phyloP scores from a whole-genome alignment of 2,797 vertebrate genomes.

The Cirrhinus mrigala region DNA sequence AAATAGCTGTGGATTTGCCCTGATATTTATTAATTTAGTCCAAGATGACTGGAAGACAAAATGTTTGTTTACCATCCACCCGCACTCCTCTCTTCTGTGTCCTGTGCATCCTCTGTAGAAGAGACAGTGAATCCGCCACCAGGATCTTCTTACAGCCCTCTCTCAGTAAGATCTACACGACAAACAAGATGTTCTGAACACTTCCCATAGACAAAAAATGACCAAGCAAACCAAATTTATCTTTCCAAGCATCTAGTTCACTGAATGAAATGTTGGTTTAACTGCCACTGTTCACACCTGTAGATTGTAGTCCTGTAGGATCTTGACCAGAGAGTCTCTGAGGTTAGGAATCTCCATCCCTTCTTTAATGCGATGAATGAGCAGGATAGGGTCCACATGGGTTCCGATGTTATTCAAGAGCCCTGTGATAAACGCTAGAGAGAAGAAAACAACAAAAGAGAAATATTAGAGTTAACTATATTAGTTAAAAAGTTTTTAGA shows the following conservation, averaged over 20 bases:
- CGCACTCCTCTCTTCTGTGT: constrained; percentile 93
- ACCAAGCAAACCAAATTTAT: neutral
- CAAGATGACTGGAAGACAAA: neutral
- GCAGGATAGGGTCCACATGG: constrained; percentile 95
- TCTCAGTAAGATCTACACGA: constrained; percentile 89
- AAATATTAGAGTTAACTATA: no score
- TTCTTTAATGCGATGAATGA: constrained; percentile 97
- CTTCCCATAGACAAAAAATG: neutral
- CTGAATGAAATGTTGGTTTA: neutral
- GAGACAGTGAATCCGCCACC: constrained; percentile 94
- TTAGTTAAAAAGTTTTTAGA: neutral
- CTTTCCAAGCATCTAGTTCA: neutral
- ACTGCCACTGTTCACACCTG: constrained; percentile 78
- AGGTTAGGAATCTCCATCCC: constrained; percentile 99
- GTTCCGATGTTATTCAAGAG: constrained; percentile 98
- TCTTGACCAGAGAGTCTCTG: constrained; percentile 97
- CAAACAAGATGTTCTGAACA: constrained; percentile 29
- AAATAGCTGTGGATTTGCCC: neutral
- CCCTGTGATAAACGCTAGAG: constrained; percentile 94
- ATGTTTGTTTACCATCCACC: constrained; percentile 84
- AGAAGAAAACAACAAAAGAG: constrained; percentile 14
- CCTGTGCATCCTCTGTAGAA: constrained; percentile 96
- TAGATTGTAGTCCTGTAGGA: constrained; percentile 98
- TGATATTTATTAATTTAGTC: neutral
- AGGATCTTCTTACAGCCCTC: constrained; percentile 99